Evolutionary conservation across 2,113 vertebrate genomes (phyloP), one percentile per base, ranked within the genome.

Genomic region (Noturus placidus): DNA sequence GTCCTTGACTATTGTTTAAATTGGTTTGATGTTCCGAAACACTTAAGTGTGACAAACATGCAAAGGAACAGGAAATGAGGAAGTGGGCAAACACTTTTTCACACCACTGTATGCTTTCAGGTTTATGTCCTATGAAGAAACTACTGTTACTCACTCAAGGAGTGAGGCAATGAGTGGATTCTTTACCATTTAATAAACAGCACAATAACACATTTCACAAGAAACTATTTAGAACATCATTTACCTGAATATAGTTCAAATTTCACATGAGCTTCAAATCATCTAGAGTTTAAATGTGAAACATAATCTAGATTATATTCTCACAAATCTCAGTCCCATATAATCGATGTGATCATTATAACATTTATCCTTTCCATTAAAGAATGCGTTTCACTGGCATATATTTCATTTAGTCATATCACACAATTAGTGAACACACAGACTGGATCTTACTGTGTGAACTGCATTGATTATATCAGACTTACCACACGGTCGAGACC

Each of bases 401-500:
- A 4, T 69, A 9, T 69, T 38, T 38, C 33, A 1, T 33, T 19
- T 76, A 3, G 7, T 69, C 57, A 59, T 33, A 3, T 74, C 11
- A 8, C 9, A 11, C 33, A 6, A 5, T n/a, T 27, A 77, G 50
- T 79, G 56, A 59, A 57, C 54, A 56, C 6, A 10, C 52, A 14
- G 22, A 15, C 46, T 25, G 50, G 15, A 80, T 80, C 77, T 22
- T 11, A 54, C 50, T 78, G 13, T 78, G 4, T 6, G 0, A n/a
- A 15, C 5, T n/a, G 46, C 11, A 38, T 7, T 50, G 8, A 61
- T 61, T 59, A 59, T 20, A 82, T 38, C 20, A 65, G n/a, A 88
- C 90, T 87, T 80, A 89, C 90, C 88, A 46, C n/a, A n/a, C 56
- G 13, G 27, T 70, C 69, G 25, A 20, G 22, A 87, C 2, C 56